phyloP scores from a whole-genome alignment of 2,797 vertebrate genomes.

The Sebastes trivittatus region DNA sequence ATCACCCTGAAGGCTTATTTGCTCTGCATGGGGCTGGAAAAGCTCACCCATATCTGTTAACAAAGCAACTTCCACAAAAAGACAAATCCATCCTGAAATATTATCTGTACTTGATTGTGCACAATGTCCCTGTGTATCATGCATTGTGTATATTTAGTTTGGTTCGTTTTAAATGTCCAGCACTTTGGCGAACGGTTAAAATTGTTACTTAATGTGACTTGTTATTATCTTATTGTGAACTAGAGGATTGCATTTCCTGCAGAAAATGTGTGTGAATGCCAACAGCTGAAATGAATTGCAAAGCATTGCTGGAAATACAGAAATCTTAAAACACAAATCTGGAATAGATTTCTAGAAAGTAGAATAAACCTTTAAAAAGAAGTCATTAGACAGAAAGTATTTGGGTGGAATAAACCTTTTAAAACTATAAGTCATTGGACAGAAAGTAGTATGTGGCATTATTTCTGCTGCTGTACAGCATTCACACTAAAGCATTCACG shows the following conservation, averaged over 20 bases:
- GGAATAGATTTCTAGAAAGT: no score
- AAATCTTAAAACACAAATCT: no score
- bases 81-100: background rate
- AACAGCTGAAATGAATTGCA: no score
- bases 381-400: no score
- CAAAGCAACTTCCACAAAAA: background rate
- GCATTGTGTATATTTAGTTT: background rate
- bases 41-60: background rate
- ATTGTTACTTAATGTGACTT: background rate
- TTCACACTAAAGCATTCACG: no score
- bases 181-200: background rate
- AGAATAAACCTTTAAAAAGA: no score
- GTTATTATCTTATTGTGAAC: background rate
- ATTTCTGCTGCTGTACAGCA: no score
- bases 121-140: background rate
- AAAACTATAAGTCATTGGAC: no score
- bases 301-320: no score
- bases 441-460: no score
- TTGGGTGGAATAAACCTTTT: no score
- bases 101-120: background rate
- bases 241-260: background rate
- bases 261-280: no score
- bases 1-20: background rate
- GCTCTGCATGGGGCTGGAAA: background rate
- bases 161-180: background rate